Conservation (phyloP, 2,113 vertebrate genomes). For the Phoenicopterus ruber region DNA sequence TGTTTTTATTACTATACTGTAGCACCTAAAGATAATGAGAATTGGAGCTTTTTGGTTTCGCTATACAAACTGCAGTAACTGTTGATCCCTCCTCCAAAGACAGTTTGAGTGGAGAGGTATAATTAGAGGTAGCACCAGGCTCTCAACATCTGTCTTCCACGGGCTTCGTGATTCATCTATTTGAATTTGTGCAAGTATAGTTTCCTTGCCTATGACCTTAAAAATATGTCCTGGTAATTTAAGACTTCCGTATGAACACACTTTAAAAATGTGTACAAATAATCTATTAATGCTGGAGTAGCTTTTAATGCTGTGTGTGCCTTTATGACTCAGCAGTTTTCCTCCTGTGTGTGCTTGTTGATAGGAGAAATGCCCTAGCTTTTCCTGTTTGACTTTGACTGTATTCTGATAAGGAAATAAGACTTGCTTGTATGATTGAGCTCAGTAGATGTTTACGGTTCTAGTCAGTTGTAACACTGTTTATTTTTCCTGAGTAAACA, state of each 20-base stretch:
- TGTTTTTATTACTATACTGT: neutral
- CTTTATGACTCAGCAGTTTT: conserved; percentile 12
- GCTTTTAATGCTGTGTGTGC: neutral
- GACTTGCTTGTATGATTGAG: neutral
- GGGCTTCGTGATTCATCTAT: neutral
- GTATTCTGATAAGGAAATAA: conserved; percentile 21
- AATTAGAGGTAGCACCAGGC: neutral
- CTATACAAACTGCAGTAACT: neutral
- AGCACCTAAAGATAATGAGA: neutral
- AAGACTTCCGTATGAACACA: neutral
- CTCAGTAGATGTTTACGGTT: conserved; percentile 29
- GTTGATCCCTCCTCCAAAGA: neutral
- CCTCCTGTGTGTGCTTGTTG: neutral
- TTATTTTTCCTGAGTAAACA: conserved; percentile 31
- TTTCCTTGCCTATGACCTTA: neutral
- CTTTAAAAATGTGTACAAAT: neutral
- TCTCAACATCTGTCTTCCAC: neutral
- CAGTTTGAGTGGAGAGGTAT: neutral
- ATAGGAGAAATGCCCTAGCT: neutral
- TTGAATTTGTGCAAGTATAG: neutral
- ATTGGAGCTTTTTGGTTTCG: neutral
- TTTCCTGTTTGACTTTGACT: conserved; percentile 28
- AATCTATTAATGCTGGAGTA: neutral
- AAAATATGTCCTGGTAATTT: neutral
- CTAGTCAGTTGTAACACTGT: conserved; percentile 2